phyloP scores from a whole-genome alignment of 1,140 invertebrate species.

The Apocrypta bakeri region DNA sequence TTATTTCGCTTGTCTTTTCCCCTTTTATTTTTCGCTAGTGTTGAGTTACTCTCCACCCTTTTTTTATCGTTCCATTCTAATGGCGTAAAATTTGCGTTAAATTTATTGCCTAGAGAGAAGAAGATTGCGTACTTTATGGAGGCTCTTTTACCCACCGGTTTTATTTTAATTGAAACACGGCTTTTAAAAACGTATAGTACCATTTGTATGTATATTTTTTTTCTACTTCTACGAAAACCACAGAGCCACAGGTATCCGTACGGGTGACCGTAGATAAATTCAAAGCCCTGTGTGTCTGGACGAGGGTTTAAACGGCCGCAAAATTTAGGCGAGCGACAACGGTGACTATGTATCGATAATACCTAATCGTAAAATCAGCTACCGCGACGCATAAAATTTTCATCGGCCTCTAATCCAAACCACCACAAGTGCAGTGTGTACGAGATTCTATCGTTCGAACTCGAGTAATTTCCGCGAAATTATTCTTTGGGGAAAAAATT shows the following conservation, averaged over 20 bases:
- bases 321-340: not conserved
- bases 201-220: too few species aligned
- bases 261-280: not conserved
- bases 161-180: not conserved
- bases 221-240: too few species aligned
- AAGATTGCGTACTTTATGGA: not conserved
- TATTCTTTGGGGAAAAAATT: too few species aligned
- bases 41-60: not conserved
- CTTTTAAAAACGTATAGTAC: not conserved
- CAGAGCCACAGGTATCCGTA: too few species aligned
- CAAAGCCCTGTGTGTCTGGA: not conserved
- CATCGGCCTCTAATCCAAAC: too few species aligned
- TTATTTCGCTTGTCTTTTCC: slow-evolving; percentile 8
- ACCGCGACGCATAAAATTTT: not conserved
- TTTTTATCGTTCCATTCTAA: slow-evolving; percentile 31
- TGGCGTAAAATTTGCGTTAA: slow-evolving; percentile 39
- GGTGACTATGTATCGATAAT: too few species aligned
- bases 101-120: slow-evolving; percentile 20
- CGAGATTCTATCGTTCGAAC: too few species aligned
- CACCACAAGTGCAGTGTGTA: too few species aligned
- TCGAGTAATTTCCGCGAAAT: too few species aligned
- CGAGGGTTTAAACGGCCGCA: too few species aligned
- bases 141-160: not conserved
- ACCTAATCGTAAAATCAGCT: too few species aligned
- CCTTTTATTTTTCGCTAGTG: not conserved